These are phyloP conservation scores for Podarcis lilfordi DNA, from an alignment of 2,797 vertebrate genomes.

Conservation along the genomic window DNA sequence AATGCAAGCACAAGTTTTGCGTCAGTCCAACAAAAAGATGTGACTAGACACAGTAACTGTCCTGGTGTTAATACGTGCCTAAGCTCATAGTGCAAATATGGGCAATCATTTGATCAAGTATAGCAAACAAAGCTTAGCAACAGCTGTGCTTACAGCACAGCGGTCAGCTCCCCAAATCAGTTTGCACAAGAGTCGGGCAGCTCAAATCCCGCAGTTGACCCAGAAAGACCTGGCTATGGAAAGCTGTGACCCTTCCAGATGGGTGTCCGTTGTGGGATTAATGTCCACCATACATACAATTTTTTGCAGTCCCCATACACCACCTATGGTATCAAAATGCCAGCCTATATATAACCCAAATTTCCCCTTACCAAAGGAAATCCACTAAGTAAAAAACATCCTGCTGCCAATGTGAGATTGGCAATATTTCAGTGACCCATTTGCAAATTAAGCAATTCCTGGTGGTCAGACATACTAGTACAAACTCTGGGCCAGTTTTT, in stretches of 20 bases:
- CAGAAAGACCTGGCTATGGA: not conserved
- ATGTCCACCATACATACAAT: too few relatives aligned
- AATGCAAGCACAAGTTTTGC: not conserved
- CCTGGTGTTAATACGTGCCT: not conserved
- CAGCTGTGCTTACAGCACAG: not conserved
- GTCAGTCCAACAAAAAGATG: not conserved
- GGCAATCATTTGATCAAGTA: fast-evolving
- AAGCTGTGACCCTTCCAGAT: not conserved
- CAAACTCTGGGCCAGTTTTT: not conserved
- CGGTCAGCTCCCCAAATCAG: constrained; percentile 23
- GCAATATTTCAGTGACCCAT: too few relatives aligned
- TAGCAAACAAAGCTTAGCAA: constrained; percentile 18
- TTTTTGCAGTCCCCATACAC: too few relatives aligned
- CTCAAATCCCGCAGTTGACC: not conserved
- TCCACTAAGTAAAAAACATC: too few relatives aligned
- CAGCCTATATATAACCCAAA: too few relatives aligned
- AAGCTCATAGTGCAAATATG: not conserved
- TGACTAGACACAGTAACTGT: not conserved
- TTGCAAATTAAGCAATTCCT: too few relatives aligned
- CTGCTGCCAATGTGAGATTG: too few relatives aligned
- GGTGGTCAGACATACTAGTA: constrained; percentile 40
- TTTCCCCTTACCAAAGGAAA: too few relatives aligned
- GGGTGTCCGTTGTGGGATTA: too few relatives aligned
- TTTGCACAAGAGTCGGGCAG: constrained; percentile 23
- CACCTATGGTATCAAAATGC: too few relatives aligned